A percentile compares a stretch with the other conserved stretches of the same genome.
Conservation (phyloP, 2,888 invertebrate genomes). For the Nomada ferruginata region DNA sequence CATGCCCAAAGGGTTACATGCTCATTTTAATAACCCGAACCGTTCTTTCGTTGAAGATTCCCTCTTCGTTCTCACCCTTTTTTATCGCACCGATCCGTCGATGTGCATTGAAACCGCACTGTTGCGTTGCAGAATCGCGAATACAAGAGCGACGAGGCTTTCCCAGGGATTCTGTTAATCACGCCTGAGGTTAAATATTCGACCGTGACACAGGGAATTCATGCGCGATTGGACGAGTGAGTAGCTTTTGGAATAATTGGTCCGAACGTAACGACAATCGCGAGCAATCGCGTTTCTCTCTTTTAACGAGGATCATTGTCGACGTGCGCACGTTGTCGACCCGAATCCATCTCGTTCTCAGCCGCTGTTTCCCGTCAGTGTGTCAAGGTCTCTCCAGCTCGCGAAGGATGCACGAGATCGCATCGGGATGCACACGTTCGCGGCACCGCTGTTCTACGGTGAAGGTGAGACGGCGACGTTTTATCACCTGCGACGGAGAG, state of each 20-base stretch:
- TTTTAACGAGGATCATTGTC: constrained; percentile 71
- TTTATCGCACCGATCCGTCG: too few species aligned
- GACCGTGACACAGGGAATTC: constrained; percentile 3
- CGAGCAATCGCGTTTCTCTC: constrained; percentile 66
- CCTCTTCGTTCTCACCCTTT: too few species aligned
- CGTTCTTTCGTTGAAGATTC: too few species aligned
- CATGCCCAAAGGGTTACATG: too few species aligned
- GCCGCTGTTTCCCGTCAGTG: constrained; percentile 59
- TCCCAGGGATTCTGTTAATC: too few species aligned
- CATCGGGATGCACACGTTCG: constrained; percentile 60
- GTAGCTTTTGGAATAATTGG: constrained; percentile 55
- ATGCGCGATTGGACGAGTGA: not conserved
- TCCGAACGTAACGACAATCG: constrained; percentile 52
- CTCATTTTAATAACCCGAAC: too few species aligned
- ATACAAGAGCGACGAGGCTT: too few species aligned
- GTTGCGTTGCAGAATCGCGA: too few species aligned
- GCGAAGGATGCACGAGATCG: constrained; percentile 67
- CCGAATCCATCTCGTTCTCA: constrained; percentile 65
- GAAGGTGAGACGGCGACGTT: constrained; percentile 48
- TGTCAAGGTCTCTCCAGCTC: constrained; percentile 64
- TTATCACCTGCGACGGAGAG: constrained; percentile 32
- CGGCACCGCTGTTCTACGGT: constrained; percentile 16
- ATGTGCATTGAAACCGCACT: too few species aligned
- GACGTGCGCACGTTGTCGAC: constrained; percentile 56
- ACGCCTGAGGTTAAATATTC: constrained; percentile 15